These are phyloP conservation scores for Microplitis mediator DNA, from an alignment of 1,140 invertebrate species.

Conservation along the genomic window DNA sequence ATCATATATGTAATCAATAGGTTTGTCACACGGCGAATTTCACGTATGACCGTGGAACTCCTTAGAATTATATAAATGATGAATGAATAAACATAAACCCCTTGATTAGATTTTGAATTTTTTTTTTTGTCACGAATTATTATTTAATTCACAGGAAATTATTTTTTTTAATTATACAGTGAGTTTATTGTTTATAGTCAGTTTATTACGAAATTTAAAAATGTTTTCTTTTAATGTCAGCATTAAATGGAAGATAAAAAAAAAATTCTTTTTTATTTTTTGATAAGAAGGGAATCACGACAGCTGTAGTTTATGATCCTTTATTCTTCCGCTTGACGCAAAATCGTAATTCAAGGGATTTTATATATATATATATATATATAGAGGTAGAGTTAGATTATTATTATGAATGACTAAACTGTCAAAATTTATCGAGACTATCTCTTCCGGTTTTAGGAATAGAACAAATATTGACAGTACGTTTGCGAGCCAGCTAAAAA, in stretches of 20 bases:
- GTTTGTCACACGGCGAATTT: no score
- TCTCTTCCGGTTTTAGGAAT: slow-evolving; percentile 17
- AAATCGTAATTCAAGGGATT: neutral
- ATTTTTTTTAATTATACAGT: no score
- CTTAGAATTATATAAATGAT: no score
- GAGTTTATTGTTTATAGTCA: no score
- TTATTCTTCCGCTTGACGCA: slow-evolving; percentile 40
- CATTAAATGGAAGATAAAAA: neutral
- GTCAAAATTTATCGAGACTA: slow-evolving; percentile 42
- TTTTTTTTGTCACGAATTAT: no score
- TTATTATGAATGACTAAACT: slow-evolving; percentile 35
- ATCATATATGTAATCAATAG: no score
- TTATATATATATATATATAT: neutral
- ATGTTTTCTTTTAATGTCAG: no score
- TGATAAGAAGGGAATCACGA: neutral
- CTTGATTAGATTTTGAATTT: no score
- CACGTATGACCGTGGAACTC: no score
- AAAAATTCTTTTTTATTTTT: neutral
- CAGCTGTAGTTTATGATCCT: slow-evolving; percentile 42
- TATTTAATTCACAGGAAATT: no score
- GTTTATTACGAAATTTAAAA: no score
- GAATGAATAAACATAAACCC: no score
- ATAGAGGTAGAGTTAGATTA: neutral
- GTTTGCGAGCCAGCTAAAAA: neutral
- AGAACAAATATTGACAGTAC: slow-evolving; percentile 31